A percentile compares a stretch with the other conserved stretches of the same genome.
phyloP scores from a whole-genome alignment of 2,113 vertebrate species.

The Myrmophylax atrothorax region DNA sequence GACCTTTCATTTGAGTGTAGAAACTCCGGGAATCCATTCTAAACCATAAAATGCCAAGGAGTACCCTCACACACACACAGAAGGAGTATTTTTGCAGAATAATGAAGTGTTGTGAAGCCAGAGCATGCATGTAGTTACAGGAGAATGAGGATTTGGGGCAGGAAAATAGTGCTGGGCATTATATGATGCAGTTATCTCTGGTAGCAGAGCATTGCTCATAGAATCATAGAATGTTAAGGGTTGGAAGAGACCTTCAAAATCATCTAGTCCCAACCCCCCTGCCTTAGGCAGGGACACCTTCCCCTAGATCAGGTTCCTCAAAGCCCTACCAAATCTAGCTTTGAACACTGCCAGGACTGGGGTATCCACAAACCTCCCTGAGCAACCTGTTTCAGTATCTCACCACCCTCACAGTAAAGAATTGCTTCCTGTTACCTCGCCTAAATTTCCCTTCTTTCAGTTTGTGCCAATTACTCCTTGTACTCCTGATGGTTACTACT shows the following conservation, averaged over 20 bases:
- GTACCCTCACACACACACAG: not conserved
- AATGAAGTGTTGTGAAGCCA: not conserved
- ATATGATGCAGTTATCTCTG: not conserved
- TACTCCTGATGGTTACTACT: not conserved
- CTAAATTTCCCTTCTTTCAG: not conserved
- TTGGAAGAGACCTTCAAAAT: not conserved
- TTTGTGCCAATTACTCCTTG: not conserved
- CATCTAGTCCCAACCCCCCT: not conserved
- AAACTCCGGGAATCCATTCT: not conserved
- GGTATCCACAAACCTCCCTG: not conserved
- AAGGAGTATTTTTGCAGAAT: not conserved
- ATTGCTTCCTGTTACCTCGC: not conserved
- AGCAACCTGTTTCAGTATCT: not conserved
- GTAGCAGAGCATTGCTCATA: not conserved
- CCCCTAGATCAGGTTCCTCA: not conserved
- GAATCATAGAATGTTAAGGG: not conserved
- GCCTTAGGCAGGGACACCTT: not conserved
- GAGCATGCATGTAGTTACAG: not conserved
- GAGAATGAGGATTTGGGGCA: not conserved
- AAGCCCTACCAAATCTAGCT: not conserved
- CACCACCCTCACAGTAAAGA: not conserved
- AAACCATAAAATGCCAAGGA: not conserved
- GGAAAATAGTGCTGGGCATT: not conserved
- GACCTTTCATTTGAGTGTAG: not conserved
- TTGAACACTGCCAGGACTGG: not conserved